Percentiles rank a stretch among this genome's conserved stretches.
Conservation (phyloP, 2,113 vertebrate genomes). For the Sebastes schlegelii region DNA sequence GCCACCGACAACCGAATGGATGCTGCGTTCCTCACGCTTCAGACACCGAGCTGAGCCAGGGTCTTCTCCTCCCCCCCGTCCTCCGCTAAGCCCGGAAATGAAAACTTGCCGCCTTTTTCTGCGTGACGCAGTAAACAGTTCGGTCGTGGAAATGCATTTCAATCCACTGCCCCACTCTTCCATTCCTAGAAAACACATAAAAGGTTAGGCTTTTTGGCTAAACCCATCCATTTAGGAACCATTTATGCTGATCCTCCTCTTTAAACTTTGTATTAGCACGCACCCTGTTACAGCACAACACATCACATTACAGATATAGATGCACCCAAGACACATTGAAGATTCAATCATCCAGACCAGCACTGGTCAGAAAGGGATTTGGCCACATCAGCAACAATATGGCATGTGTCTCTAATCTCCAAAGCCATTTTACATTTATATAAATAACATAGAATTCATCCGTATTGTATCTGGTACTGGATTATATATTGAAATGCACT, state of each 20-base stretch:
- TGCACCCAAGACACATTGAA: not conserved
- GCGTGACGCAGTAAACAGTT: constrained; percentile 7
- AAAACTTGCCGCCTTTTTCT: constrained; percentile 61
- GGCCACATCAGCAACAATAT: constrained; percentile 31
- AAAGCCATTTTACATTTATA: constrained; percentile 27
- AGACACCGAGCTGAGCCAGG: constrained; percentile 40
- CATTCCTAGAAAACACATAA: constrained; percentile 7
- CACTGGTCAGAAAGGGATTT: constrained; percentile 11
- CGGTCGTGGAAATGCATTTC: constrained; percentile 25
- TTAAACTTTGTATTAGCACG: constrained; percentile 16
- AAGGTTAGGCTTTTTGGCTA: constrained; percentile 12
- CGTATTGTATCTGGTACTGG: constrained; percentile 1
- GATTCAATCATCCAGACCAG: constrained; percentile 10
- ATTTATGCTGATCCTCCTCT: constrained; percentile 26
- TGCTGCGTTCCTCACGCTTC: constrained; percentile 36
- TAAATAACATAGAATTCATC: not conserved
- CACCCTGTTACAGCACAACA: constrained; percentile 16
- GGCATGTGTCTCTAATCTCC: constrained; percentile 30
- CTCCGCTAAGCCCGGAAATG: constrained; percentile 55
- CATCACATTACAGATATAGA: not conserved
- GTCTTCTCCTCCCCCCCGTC: not conserved
- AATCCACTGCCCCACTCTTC: not conserved
- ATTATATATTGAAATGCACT: constrained; percentile 15
- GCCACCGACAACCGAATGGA: constrained; percentile 52
- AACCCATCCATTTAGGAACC: constrained; percentile 41